phyloP scores from a whole-genome alignment of 2,797 vertebrate genomes.

The Darevskia nairensis region DNA sequence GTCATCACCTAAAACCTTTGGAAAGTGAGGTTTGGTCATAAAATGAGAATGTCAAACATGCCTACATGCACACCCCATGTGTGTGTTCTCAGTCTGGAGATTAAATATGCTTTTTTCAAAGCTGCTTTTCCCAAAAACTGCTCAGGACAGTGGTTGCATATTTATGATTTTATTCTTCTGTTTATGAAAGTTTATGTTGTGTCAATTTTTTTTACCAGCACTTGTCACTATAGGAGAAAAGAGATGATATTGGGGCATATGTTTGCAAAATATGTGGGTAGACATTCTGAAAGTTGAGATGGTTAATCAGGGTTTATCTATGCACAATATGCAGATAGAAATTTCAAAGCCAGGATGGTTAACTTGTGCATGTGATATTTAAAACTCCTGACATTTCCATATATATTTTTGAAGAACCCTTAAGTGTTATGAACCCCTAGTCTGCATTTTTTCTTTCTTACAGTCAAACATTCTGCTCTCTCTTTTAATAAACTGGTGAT shows the following conservation, averaged over 20 bases:
- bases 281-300: neutral
- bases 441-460: neutral
- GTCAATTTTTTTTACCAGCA: neutral
- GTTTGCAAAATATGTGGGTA: neutral
- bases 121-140: neutral
- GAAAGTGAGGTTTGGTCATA: neutral
- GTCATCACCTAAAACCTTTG: neutral
- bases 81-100: neutral
- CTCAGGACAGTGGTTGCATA: neutral
- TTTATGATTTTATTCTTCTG: neutral
- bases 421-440: neutral
- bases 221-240: neutral
- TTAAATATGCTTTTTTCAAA: neutral
- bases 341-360: neutral
- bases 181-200: neutral
- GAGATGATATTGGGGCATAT: neutral
- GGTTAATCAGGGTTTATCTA: neutral
- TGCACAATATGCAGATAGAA: neutral
- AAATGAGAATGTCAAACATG: neutral
- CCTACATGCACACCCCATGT: neutral
- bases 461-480: neutral
- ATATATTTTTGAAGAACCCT: neutral
- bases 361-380: neutral
- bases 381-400: neutral
- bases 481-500: constrained; percentile 4